These are phyloP conservation scores for Drosophila punjabiensis DNA, from an alignment of 1,140 invertebrate species.

Conservation along the genomic window DNA sequence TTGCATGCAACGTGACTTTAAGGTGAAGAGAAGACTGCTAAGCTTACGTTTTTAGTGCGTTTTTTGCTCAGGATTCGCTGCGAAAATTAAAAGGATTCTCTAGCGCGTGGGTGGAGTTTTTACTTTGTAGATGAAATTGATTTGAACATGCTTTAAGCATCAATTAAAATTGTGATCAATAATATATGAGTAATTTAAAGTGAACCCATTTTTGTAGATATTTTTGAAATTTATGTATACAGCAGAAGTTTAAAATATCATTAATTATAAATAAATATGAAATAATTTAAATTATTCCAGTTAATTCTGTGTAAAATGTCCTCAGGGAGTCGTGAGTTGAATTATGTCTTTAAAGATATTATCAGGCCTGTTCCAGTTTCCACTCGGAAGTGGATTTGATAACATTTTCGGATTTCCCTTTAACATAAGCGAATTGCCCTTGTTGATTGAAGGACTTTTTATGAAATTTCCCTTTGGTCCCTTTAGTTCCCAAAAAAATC, in stretches of 20 bases:
- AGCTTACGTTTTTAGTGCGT: neutral
- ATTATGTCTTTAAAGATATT: neutral
- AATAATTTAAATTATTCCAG: neutral
- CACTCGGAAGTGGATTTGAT: too few relatives aligned
- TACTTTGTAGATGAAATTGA: neutral
- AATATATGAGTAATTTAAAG: too few relatives aligned
- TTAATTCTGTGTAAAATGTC: neutral
- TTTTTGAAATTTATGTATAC: neutral
- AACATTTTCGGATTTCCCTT: too few relatives aligned
- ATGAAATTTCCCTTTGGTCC: too few relatives aligned
- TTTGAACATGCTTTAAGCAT: neutral
- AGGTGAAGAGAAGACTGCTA: conserved; percentile 11
- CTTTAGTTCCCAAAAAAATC: too few relatives aligned
- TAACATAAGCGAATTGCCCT: too few relatives aligned
- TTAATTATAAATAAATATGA: neutral
- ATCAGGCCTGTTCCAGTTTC: too few relatives aligned
- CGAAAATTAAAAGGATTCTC: neutral
- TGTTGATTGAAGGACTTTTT: too few relatives aligned
- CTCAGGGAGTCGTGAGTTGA: neutral
- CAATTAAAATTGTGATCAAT: neutral
- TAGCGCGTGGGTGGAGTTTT: neutral
- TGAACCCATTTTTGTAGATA: too few relatives aligned
- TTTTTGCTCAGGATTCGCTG: neutral
- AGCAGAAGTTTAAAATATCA: neutral
- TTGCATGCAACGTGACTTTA: conserved; percentile 76